Base-by-base conservation (phyloP, 2,113 vertebrate species). In the Aspidoscelis tigris region DNA sequence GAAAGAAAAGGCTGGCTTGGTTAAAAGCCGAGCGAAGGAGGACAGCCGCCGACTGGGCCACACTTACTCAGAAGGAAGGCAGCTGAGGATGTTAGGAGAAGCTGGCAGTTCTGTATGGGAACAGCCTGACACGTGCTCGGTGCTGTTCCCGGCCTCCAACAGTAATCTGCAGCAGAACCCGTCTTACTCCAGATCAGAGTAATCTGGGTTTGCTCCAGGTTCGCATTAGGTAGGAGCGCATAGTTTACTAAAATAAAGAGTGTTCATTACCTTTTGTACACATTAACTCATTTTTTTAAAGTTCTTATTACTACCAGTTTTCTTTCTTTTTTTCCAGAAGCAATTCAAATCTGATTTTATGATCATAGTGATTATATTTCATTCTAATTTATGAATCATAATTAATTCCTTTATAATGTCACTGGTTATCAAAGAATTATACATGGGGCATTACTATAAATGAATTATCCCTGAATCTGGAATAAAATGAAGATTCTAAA, bases 201-300 rank as follows among this genome's bases (percentile, higher is more conserved):
- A 33, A 33, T 33, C 33, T 33, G 33, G 33, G 33, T 33, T 33
- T 33, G 33, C 33, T 33, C 33, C 33, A 33, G 33, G 33, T 33
- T 33, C 33, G 1, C 33, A 33, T 33, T 33, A 33, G 33, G 33
- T 33, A 33, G 33, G 33, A 33, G 33, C 33, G 33, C 1, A 1
- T 93, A 88, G 47, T 33, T 87, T 58, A 80, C 50, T 64, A 1
- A 64, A 20, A 89, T n/a, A 88, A 47, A 47, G 76, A 10, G 22
- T 68, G 77, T 88, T 88, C 85, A 87, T 26, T 47, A 87, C 76
- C 82, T 89, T 70, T 88, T 77, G 71, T 64, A 47, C 14, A 82
- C 78, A 88, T 87, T 1, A 73, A 78, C 50, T 83, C 24, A 0
- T 50, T 61, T 18, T 18, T 61, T 61, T 18, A 61, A 61, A 61